Percentiles rank a stretch among this genome's conserved stretches.
These are phyloP conservation scores for Allophyes oxyacanthae DNA, from an alignment of 2,888 invertebrate genomes.

Conservation along the genomic window DNA sequence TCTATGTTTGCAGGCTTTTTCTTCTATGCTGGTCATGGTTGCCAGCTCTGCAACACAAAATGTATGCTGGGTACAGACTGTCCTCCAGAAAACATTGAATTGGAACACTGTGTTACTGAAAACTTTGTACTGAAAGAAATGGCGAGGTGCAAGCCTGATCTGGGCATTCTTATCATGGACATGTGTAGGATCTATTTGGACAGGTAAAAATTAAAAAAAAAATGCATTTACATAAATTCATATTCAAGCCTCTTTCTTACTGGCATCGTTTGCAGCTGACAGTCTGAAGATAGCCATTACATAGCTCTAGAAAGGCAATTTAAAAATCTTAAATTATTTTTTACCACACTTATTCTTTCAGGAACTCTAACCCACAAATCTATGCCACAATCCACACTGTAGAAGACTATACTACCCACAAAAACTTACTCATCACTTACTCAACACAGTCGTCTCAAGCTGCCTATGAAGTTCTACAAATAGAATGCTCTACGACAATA, in stretches of 20 bases:
- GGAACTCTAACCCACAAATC: constrained; percentile 71
- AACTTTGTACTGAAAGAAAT: constrained; percentile 81
- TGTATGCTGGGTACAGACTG: constrained; percentile 86
- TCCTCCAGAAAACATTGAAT: constrained; percentile 76
- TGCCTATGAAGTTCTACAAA: constrained; percentile 81
- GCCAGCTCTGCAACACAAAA: constrained; percentile 84
- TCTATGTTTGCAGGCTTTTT: constrained; percentile 78
- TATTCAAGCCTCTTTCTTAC: no score
- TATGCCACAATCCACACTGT: constrained; percentile 67
- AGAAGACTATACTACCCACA: constrained; percentile 76
- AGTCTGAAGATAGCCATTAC: no score
- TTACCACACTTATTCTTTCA: no score
- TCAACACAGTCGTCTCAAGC: constrained; percentile 77
- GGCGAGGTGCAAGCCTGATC: constrained; percentile 78
- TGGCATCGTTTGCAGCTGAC: no score
- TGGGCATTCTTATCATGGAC: constrained; percentile 87
- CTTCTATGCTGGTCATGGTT: constrained; percentile 89
- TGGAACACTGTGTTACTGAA: constrained; percentile 82
- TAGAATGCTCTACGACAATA: constrained; percentile 77
- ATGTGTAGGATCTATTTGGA: constrained; percentile 87
- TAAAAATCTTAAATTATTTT: no score
- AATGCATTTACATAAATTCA: no score
- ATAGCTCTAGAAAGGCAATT: no score
- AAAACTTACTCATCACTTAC: constrained; percentile 80
- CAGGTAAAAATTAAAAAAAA: constrained; percentile 71